Evolutionary conservation across 2,113 vertebrate species (phyloP).

Genomic region (Abramis brama): DNA sequence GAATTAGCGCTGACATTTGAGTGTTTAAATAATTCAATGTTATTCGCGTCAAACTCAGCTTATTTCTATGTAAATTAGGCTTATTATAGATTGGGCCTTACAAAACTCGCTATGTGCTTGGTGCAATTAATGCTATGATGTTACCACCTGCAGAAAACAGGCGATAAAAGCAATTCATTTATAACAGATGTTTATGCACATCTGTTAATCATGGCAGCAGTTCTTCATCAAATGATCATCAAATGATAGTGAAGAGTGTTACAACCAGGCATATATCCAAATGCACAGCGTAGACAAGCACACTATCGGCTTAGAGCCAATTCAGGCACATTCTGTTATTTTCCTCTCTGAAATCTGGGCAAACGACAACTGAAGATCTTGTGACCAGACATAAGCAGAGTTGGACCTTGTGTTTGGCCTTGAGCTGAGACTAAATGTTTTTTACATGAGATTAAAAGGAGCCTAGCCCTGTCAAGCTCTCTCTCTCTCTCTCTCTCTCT

Average conservation of each 20-base stretch:
- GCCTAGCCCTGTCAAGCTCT: neutral
- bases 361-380: neutral
- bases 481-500: neutral
- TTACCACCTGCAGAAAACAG: neutral
- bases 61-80: neutral
- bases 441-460: slow-evolving; percentile 3
- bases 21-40: neutral
- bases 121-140: neutral
- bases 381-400: slow-evolving; percentile 20
- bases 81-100: neutral
- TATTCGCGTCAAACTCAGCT: neutral
- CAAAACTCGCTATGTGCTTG: neutral
- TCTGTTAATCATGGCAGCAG: neutral
- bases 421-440: slow-evolving; percentile 11
- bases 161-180: neutral
- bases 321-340: neutral
- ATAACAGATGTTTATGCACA: neutral
- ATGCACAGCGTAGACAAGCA: neutral
- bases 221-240: neutral
- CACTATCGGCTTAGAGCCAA: neutral
- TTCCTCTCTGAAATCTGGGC: slow-evolving; percentile 19
- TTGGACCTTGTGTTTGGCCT: slow-evolving; percentile 23
- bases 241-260: slow-evolving; percentile 12
- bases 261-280: slow-evolving; percentile 11
- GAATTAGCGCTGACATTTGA: neutral